phyloP scores from a whole-genome alignment of 2,113 vertebrate genomes.

The Corythornis cristatus region DNA sequence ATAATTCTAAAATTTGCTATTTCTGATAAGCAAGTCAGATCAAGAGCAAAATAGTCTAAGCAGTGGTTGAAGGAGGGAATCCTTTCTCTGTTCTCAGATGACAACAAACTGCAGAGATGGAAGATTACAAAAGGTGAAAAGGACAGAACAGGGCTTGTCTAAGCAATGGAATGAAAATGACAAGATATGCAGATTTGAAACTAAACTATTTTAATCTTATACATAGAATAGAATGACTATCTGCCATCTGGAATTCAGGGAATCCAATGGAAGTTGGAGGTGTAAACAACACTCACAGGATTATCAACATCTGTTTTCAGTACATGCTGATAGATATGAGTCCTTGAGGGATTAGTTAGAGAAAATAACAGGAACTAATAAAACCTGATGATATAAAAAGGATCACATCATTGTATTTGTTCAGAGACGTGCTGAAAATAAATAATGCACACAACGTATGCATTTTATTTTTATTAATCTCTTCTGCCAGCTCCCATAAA shows the following conservation, averaged over 20 bases:
- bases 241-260: slow-evolving; percentile 49
- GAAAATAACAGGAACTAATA: slow-evolving; percentile 17
- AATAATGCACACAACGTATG: background rate
- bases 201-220: background rate
- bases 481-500: background rate
- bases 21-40: background rate
- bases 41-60: background rate
- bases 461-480: background rate
- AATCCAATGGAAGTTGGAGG: slow-evolving; percentile 3
- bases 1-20: background rate
- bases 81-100: background rate
- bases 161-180: slow-evolving; percentile 6
- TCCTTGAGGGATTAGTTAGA: background rate
- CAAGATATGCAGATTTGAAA: slow-evolving; percentile 2
- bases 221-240: slow-evolving; percentile 1
- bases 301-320: slow-evolving; percentile 57
- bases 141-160: background rate
- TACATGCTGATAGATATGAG: background rate
- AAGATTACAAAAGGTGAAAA: slow-evolving; percentile 1
- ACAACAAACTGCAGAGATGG: background rate
- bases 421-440: background rate
- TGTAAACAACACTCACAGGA: slow-evolving; percentile 34
- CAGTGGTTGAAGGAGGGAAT: background rate
- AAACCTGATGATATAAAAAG: slow-evolving; percentile 9
- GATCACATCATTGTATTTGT: background rate